Evolutionary conservation across 2,113 vertebrate genomes (phyloP).

Genomic region (Laterallus jamaicensis): DNA sequence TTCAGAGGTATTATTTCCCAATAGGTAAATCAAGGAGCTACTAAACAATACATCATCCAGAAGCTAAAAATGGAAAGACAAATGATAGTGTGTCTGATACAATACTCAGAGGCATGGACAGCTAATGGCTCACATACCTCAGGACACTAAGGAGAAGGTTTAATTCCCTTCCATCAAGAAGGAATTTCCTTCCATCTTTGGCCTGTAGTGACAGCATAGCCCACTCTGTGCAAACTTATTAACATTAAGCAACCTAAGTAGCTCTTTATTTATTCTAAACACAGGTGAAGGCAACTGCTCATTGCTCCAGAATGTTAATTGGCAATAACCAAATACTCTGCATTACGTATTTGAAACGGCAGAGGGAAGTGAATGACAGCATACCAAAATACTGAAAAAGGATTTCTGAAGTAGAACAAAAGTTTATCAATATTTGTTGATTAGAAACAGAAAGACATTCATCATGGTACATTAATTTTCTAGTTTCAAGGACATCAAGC

Average conservation of each 20-base stretch:
- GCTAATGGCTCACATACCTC: neutral
- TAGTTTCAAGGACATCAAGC: neutral
- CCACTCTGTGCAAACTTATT: neutral
- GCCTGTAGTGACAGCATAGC: neutral
- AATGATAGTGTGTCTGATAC: neutral
- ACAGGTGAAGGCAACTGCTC: neutral
- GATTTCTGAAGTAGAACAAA: neutral
- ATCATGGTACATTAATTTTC: neutral
- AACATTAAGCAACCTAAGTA: neutral
- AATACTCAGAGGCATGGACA: neutral
- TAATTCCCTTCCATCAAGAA: neutral
- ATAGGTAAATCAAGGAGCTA: neutral
- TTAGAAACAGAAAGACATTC: neutral
- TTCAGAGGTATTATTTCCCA: neutral
- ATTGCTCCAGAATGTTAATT: neutral
- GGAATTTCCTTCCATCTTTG: neutral
- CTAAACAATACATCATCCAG: neutral
- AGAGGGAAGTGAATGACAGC: neutral
- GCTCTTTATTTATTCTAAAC: neutral
- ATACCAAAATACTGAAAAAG: neutral
- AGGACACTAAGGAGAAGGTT: neutral
- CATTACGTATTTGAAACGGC: neutral
- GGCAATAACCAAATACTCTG: neutral
- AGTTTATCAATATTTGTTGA: neutral
- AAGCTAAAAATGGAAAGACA: neutral